Conservation (phyloP, 2,113 vertebrate species). For the Lepidothrix coronata region DNA sequence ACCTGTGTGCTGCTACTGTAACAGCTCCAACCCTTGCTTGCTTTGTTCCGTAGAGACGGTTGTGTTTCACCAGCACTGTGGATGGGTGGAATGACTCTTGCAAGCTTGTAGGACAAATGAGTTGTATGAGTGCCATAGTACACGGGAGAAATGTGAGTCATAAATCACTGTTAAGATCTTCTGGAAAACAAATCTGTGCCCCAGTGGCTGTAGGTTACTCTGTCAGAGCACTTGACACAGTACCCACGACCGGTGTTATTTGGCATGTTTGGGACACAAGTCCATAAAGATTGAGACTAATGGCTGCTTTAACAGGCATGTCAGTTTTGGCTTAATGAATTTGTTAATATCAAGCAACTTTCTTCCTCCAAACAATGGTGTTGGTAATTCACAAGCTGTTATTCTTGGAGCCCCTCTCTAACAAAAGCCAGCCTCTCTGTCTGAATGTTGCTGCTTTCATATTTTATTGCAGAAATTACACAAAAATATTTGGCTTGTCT, state of each 20-base stretch:
- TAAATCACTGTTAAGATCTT: constrained; percentile 56
- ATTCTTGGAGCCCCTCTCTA: constrained; percentile 62
- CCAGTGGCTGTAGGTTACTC: background rate
- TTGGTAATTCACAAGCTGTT: constrained; percentile 67
- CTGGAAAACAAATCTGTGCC: background rate
- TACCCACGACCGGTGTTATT: background rate
- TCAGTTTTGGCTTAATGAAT: constrained; percentile 40
- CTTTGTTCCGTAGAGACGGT: background rate
- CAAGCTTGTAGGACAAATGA: constrained; percentile 15
- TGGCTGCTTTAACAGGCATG: background rate
- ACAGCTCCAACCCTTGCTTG: background rate
- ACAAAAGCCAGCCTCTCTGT: constrained; percentile 67
- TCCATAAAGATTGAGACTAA: background rate
- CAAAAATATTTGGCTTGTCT: constrained; percentile 72
- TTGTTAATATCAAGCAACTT: constrained; percentile 41
- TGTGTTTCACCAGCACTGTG: background rate
- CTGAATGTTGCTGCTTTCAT: constrained; percentile 64
- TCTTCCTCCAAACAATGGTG: constrained; percentile 33
- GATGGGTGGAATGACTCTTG: constrained; percentile 22
- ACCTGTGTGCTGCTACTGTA: background rate
- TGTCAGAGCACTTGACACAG: background rate
- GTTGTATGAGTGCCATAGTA: constrained; percentile 23
- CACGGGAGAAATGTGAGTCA: constrained; percentile 42
- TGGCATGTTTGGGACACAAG: background rate
- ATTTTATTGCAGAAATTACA: constrained; percentile 72